Base-by-base conservation (phyloP, 2,888 invertebrate genomes). In the Orthosia cruda region DNA sequence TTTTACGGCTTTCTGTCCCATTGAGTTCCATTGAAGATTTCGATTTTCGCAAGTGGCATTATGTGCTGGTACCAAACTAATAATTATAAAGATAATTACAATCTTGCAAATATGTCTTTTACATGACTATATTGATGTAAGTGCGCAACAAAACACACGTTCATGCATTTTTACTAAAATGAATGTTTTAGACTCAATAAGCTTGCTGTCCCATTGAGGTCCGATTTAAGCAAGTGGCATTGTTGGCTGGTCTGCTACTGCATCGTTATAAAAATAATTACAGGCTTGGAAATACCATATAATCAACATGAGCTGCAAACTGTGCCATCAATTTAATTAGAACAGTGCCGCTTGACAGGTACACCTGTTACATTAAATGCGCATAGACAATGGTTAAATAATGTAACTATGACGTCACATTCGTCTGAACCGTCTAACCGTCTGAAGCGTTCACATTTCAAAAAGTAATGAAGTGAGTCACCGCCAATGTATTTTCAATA, bases 401-500 rank as follows among this genome's bases (percentile, higher is more conserved):
- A 76, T 59, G 26, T 72, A 20, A 15, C 20, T 61, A 49, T 68
- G 71, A 81, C 74, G 78, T 74, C 71, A 82, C 50, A 71, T 66
- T 61, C 13, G 49, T 71, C 64, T 71, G 55, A 66, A 73, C 68
- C 16, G 59, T 40, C 32, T 16, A 54, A 55, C 55, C n/a, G 57
- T 67, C 72, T 82, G 83, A 83, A 83, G 66, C 76, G 71, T 65
- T 57, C 63, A 32, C 49, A 78, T 72, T 76, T 80, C 52, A 74
- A 82, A 75, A 80, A 77, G 75, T 73, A 80, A 80, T 77, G 69
- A 74, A 78, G 64, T 86, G 86, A 86, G 71, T 86, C 84, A 86
- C 20, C n/a, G 32, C 23, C 49, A 71, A 73, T 78, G 55, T 78
- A 76, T 85, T 83, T 83, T 61, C 63, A 77, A 67, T 75, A 80